Evolutionary conservation across 1,140 invertebrate species (phyloP).

Genomic region (Drosophila triauraria): DNA sequence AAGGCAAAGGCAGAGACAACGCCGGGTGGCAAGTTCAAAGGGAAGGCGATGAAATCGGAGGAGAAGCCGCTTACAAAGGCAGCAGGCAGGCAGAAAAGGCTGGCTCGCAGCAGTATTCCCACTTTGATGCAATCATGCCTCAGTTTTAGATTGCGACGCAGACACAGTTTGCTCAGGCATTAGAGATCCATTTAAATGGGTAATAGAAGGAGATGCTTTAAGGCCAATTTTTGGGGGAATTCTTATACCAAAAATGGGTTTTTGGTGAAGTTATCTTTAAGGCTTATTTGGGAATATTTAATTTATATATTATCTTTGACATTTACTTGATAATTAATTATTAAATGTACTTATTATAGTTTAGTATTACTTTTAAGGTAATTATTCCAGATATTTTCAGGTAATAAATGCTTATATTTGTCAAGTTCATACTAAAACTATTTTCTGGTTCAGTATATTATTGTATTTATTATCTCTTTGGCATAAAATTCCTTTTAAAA

Average conservation of each 20-base stretch:
- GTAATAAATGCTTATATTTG: neutral
- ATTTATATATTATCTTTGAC: too few relatives aligned
- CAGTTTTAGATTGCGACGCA: constrained; percentile 31
- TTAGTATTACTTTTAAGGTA: neutral
- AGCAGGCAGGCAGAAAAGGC: neutral
- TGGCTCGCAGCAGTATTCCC: constrained; percentile 12
- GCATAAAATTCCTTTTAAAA: too few relatives aligned
- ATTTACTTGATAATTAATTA: too few relatives aligned
- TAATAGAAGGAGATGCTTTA: constrained; percentile 18
- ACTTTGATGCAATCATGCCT: constrained; percentile 36
- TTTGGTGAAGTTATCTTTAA: neutral
- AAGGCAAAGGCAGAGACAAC: constrained; percentile 28
- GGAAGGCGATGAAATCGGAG: constrained; percentile 55
- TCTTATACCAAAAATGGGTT: neutral
- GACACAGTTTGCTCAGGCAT: constrained; percentile 35
- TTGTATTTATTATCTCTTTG: too few relatives aligned
- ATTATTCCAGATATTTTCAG: too few relatives aligned
- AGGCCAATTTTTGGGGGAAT: neutral
- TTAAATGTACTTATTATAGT: neutral
- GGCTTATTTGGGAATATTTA: neutral
- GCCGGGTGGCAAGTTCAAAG: constrained; percentile 38
- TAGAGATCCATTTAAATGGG: constrained; percentile 23
- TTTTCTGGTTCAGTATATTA: too few relatives aligned
- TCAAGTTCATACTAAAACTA: too few relatives aligned
- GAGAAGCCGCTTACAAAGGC: constrained; percentile 69